phyloP scores from a whole-genome alignment of 2,888 invertebrate genomes.

The Drosophila mimica region DNA sequence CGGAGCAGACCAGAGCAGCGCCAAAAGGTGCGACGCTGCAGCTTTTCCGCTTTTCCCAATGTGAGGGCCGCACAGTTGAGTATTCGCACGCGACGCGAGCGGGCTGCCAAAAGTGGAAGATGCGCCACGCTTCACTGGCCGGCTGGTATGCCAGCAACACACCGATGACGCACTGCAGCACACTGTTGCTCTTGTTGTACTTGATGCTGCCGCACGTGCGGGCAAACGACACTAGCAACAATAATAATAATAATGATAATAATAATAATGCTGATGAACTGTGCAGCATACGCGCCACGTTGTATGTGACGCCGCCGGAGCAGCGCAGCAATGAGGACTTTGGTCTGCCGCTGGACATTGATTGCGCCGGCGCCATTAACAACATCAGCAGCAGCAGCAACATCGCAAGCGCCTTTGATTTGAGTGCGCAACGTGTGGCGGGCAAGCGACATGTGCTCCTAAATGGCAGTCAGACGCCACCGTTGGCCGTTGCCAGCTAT shows the following conservation, averaged over 20 bases:
- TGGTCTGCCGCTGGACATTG: constrained; percentile 75
- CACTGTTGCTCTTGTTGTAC: constrained; percentile 25
- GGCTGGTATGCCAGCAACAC: constrained; percentile 38
- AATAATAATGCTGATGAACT: background rate
- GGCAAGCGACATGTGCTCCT: constrained; percentile 68
- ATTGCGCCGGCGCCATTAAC: constrained; percentile 51
- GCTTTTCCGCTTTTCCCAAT: constrained; percentile 49
- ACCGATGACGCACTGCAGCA: constrained; percentile 61
- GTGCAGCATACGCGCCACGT: constrained; percentile 67
- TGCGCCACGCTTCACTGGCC: constrained; percentile 62
- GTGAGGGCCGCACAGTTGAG: constrained; percentile 64
- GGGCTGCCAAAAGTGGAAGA: constrained; percentile 21
- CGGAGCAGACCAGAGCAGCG: constrained; percentile 2
- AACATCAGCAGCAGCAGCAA: constrained; percentile 11
- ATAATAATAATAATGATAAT: background rate
- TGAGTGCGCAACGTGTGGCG: constrained; percentile 52
- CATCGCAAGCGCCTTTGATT: constrained; percentile 30
- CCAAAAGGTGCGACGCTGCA: constrained; percentile 48
- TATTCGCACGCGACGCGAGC: constrained; percentile 60
- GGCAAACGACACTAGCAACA: background rate
- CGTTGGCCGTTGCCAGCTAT: constrained; percentile 70
- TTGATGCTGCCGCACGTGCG: constrained; percentile 37
- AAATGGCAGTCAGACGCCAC: constrained; percentile 78
- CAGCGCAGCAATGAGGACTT: constrained; percentile 53
- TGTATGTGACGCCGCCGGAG: constrained; percentile 46